Base-by-base conservation (phyloP, 2,113 vertebrate genomes). In the Glaucidium brasilianum region DNA sequence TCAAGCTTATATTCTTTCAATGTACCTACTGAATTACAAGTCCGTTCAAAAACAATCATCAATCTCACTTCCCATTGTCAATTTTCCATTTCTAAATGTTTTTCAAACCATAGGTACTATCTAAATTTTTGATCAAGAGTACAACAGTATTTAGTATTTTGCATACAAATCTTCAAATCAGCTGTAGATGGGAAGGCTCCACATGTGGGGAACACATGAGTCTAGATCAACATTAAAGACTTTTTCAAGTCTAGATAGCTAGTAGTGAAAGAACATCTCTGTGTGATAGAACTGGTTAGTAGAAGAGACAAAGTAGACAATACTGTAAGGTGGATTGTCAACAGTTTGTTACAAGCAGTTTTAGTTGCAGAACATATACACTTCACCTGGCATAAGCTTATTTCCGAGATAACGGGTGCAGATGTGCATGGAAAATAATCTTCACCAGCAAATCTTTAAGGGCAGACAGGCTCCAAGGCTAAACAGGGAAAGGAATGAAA, bases 221-320 rank as follows among this genome's bases (percentile, higher is more conserved):
- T 39, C 29, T 10, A 34, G 34, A 59, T 6, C 1, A 2, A 75
- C 12, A 53, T 29, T 27, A 37, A 45, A 82, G 62, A 45, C 18
- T 34, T 60, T 74, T 75, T 68, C 37, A 68, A 47, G 39, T 29
- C 37, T 4, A 52, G 26, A 17, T 1, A 37, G 18, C 8, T 34
- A 47, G 23, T 15, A 76, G 20, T 11, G 11, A 30, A 49, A 47
- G 15, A 71, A 49, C 30, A 63, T 30, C 49, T 63, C 30, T 71
- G n/a, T 18, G 39, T 0, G 2, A 35, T 22, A 55, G 4, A 2
- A 55, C 14, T 43, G 68, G 6, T 18, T 41, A 16, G 26, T 19
- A 71, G n/a, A 56, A 49, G 20, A 18, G 10, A 25, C 29, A 62
- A 26, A 3, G 7, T 22, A 56, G n/a, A 41, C 25, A 41, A 35